A percentile compares a stretch with the other conserved stretches of the same genome.
Conservation (phyloP, 1,140 invertebrate species). For the Drosophila bipectinata region DNA sequence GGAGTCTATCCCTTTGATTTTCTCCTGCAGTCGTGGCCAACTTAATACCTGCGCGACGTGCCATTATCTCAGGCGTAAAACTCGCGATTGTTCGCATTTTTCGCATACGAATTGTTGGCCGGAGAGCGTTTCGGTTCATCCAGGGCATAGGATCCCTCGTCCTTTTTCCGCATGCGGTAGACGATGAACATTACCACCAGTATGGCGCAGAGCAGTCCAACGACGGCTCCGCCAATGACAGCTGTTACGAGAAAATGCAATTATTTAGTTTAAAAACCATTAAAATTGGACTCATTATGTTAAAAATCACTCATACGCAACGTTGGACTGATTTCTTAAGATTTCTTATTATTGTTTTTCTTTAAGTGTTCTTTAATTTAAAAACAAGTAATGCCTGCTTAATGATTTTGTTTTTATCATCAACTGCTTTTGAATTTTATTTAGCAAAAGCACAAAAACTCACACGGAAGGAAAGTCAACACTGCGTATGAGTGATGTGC, state of each 20-base stretch:
- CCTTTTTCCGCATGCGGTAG: slow-evolving; percentile 99
- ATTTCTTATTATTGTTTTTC: too few relatives aligned
- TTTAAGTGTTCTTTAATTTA: too few relatives aligned
- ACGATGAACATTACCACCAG: slow-evolving; percentile 99
- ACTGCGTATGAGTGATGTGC: not conserved
- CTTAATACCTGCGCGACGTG: slow-evolving; percentile 77
- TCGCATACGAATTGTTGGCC: slow-evolving; percentile 94
- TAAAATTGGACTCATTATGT: too few relatives aligned
- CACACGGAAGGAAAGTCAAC: not conserved
- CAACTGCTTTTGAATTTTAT: too few relatives aligned
- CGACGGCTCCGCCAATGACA: slow-evolving; percentile 98
- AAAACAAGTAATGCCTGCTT: too few relatives aligned
- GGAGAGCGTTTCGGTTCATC: slow-evolving; percentile 98
- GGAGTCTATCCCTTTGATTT: slow-evolving; percentile 11
- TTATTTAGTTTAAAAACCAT: too few relatives aligned
- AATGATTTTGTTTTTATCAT: too few relatives aligned
- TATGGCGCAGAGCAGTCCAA: slow-evolving; percentile 98
- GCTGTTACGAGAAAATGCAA: slow-evolving; percentile 86
- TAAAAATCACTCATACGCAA: slow-evolving; percentile 1
- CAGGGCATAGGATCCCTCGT: slow-evolving; percentile 98
- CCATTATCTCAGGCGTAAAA: slow-evolving; percentile 95
- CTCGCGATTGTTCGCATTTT: slow-evolving; percentile 94
- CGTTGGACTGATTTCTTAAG: not conserved
- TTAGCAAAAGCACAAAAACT: too few relatives aligned
- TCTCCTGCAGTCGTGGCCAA: slow-evolving; percentile 33